Percentiles rank a stretch among this genome's conserved stretches.
Evolutionary conservation across 2,888 invertebrate genomes (phyloP).

Genomic region (Agrypnus murinus): DNA sequence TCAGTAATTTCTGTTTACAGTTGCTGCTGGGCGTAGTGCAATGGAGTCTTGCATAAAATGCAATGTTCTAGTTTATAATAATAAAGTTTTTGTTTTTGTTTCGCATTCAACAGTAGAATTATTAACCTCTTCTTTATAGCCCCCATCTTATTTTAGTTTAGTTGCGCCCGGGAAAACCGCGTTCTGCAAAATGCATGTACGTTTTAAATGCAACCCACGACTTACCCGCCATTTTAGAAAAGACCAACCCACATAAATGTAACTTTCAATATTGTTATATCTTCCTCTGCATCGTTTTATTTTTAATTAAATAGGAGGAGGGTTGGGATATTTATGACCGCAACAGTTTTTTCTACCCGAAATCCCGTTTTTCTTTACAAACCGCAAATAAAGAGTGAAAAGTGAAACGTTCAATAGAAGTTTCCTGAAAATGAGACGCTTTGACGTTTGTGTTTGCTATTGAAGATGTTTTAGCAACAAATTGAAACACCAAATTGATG

Average conservation of each 20-base stretch:
- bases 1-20: constrained; percentile 18
- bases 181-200: constrained; percentile 12
- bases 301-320: constrained; percentile 20
- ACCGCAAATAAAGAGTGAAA: constrained; percentile 21
- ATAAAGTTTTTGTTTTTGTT: no score
- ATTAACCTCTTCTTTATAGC: constrained; percentile 4
- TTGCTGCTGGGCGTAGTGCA: no score
- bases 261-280: constrained; percentile 8
- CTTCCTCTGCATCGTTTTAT: background rate
- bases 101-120: background rate
- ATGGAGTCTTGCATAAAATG: background rate
- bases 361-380: background rate
- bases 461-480: no score
- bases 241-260: background rate
- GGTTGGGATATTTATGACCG: constrained; percentile 2
- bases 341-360: background rate
- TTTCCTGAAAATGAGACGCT: background rate
- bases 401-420: constrained; percentile 13
- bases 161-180: background rate
- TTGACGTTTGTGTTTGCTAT: no score
- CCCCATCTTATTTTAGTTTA: background rate
- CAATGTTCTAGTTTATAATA: no score
- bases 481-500: no score
- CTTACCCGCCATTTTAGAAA: background rate
- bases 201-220: constrained; percentile 33